A percentile compares a stretch with the other conserved stretches of the same genome.
Evolutionary conservation across 2,888 invertebrate species (phyloP).

Genomic region (Dicycla oo): DNA sequence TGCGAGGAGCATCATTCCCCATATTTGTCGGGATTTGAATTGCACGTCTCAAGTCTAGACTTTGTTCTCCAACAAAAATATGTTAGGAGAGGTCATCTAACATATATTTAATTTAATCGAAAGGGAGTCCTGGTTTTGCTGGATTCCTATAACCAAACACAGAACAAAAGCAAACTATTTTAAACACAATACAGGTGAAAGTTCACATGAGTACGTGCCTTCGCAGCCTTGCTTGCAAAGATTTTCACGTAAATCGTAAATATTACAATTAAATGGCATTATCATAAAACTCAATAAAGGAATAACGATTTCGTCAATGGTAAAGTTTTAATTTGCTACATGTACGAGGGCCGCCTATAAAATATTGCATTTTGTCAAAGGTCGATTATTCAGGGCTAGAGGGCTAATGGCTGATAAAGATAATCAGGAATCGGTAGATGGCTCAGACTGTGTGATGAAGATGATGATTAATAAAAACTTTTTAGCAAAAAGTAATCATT

Average conservation of each 20-base stretch:
- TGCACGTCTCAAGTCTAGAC: too few species aligned
- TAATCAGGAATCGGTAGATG: not conserved
- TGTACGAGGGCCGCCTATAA: not conserved
- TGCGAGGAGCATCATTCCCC: too few species aligned
- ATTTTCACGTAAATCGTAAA: constrained; percentile 30
- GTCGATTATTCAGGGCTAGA: not conserved
- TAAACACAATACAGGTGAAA: constrained; percentile 32
- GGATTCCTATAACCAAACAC: constrained; percentile 13
- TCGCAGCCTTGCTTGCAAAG: constrained; percentile 9
- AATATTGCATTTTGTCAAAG: not conserved
- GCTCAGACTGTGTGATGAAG: not conserved
- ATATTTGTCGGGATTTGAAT: too few species aligned
- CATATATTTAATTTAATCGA: too few species aligned
- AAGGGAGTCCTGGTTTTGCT: too few species aligned
- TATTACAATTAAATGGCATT: constrained; percentile 16
- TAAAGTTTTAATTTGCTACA: not conserved
- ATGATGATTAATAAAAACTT: not conserved
- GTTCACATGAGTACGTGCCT: constrained; percentile 31
- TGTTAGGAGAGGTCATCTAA: too few species aligned
- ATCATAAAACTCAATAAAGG: constrained; percentile 7
- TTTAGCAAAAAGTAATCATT: too few species aligned
- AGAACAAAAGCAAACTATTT: constrained; percentile 26
- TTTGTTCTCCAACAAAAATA: too few species aligned
- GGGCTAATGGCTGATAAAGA: not conserved
- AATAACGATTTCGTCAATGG: constrained; percentile 15